Conservation (phyloP, 64 coral and sea anemone species). For the Dendrophyllia cribrosa region DNA sequence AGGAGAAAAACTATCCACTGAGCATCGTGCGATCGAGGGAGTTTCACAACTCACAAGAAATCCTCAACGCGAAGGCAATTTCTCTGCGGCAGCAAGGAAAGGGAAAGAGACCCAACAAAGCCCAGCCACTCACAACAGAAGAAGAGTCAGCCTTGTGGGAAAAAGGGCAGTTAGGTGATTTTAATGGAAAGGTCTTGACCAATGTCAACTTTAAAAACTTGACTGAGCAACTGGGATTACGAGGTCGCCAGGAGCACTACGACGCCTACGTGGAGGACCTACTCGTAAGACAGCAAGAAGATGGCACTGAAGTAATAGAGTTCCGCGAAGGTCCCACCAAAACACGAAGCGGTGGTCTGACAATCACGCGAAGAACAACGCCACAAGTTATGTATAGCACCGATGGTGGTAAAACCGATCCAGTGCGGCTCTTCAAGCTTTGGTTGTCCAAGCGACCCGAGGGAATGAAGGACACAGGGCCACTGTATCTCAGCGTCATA, state of each 20-base stretch:
- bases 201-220: conserved; percentile 32
- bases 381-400: conserved; percentile 58
- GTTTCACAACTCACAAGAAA: conserved; percentile 20
- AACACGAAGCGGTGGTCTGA: conserved; percentile 49
- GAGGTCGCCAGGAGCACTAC: background rate
- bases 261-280: conserved; percentile 11
- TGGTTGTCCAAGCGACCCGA: conserved; percentile 22
- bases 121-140: background rate
- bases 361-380: conserved; percentile 25
- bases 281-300: background rate
- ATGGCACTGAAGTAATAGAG: conserved; percentile 45
- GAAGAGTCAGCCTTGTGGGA: conserved; percentile 52
- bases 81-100: conserved; percentile 12
- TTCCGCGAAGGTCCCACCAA: conserved; percentile 55
- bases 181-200: conserved; percentile 25
- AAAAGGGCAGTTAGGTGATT: conserved; percentile 52
- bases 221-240: conserved; percentile 23
- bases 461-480: conserved; percentile 50
- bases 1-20: conserved; percentile 27
- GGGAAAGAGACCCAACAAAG: conserved; percentile 41
- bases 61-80: conserved; percentile 18
- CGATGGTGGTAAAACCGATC: conserved; percentile 45
- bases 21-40: conserved; percentile 22
- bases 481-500: conserved; percentile 32
- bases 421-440: conserved; percentile 44